phyloP scores from a whole-genome alignment of 2,113 vertebrate genomes.

The Speoplatyrhinus poulsoni region DNA sequence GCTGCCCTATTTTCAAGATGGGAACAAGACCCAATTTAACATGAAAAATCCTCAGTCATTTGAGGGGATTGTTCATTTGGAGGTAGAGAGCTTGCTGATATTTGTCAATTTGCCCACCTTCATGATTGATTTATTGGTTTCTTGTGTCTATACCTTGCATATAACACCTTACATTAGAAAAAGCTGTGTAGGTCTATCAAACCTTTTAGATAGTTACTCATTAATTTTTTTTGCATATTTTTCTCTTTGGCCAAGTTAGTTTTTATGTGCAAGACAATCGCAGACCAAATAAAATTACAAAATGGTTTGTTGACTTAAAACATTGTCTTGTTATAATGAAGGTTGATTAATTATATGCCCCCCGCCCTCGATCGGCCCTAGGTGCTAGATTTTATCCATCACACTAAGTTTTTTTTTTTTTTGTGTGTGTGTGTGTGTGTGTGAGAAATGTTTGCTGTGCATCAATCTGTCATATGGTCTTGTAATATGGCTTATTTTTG shows the following conservation, averaged over 20 bases:
- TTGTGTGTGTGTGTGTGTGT: no score
- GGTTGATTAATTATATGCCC: slow-evolving; percentile 32
- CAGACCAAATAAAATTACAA: slow-evolving; percentile 57
- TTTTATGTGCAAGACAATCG: slow-evolving; percentile 73
- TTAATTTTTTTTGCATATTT: slow-evolving; percentile 19
- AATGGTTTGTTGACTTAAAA: slow-evolving; percentile 63
- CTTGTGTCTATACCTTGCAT: slow-evolving; percentile 33
- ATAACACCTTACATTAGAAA: slow-evolving; percentile 45
- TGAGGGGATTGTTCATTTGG: slow-evolving; percentile 27
- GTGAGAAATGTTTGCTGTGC: slow-evolving; percentile 60
- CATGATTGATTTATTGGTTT: slow-evolving; percentile 21
- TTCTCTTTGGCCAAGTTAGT: slow-evolving; percentile 50
- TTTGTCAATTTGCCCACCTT: slow-evolving; percentile 46
- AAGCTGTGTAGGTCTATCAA: slow-evolving; percentile 34
- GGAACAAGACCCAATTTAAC: slow-evolving; percentile 30
- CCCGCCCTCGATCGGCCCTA: slow-evolving; percentile 40
- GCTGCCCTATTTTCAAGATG: slow-evolving; percentile 37
- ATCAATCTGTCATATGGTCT: slow-evolving; percentile 58
- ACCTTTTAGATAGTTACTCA: slow-evolving; percentile 28
- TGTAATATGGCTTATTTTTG: slow-evolving; percentile 61
- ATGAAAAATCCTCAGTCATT: slow-evolving; percentile 15
- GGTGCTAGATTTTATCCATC: slow-evolving; percentile 64
- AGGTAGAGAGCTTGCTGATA: slow-evolving; percentile 36
- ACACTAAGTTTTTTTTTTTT: slow-evolving; percentile 52
- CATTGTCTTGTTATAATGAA: slow-evolving; percentile 56